phyloP scores from a whole-genome alignment of 2,797 vertebrate species.

The Margarornis squamiger region DNA sequence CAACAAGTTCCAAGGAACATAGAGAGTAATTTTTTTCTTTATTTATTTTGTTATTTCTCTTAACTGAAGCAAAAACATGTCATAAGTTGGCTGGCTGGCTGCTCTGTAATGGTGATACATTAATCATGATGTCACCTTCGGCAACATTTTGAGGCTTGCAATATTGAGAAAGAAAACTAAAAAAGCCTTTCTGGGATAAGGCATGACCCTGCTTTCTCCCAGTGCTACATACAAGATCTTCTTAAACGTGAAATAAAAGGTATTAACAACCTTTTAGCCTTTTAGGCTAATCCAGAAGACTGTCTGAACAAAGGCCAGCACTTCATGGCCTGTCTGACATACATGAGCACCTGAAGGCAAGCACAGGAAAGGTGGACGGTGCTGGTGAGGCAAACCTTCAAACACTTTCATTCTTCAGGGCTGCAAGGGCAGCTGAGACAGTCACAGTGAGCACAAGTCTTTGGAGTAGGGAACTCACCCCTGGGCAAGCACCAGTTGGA shows the following conservation, averaged over 20 bases:
- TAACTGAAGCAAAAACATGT: slow-evolving; percentile 14
- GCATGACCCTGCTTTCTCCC: background rate
- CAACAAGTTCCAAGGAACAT: background rate
- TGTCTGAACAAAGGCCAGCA: background rate
- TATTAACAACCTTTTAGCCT: background rate
- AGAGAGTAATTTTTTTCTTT: background rate
- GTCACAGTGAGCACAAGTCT: background rate
- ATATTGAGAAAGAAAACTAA: slow-evolving; percentile 26
- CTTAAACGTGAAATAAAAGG: background rate
- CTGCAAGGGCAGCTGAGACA: background rate
- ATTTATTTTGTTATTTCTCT: background rate
- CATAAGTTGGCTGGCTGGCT: slow-evolving; percentile 14
- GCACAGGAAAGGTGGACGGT: background rate
- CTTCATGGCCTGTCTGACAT: background rate
- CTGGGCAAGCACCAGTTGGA: background rate
- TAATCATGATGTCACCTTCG: background rate
- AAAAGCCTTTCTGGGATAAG: background rate
- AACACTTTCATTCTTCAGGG: background rate
- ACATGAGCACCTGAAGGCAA: background rate
- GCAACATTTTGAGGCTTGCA: background rate
- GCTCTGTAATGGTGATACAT: background rate
- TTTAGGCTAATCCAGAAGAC: background rate
- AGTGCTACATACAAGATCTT: background rate
- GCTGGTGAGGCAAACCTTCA: background rate
- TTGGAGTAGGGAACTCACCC: background rate